A percentile compares a stretch with the other conserved stretches of the same genome.
Evolutionary conservation across 2,113 vertebrate genomes (phyloP).

Genomic region (Melanotaenia duboulayi): DNA sequence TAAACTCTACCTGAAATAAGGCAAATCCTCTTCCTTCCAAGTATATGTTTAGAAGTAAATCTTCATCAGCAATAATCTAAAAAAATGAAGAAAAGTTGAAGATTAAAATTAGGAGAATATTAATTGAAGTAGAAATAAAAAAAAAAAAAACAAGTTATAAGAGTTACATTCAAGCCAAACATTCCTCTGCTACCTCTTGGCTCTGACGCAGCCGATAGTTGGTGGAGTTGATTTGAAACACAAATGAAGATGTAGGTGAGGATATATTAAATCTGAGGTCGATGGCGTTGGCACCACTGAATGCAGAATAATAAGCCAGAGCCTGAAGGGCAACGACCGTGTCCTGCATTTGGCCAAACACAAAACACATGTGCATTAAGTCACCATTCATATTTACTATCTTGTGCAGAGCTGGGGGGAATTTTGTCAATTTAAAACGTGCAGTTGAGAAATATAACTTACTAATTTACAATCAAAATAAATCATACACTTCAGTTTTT

Average conservation of each 20-base stretch:
- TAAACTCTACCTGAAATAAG: constrained; percentile 86
- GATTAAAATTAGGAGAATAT: neutral
- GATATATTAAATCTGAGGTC: constrained; percentile 77
- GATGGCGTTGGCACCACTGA: constrained; percentile 78
- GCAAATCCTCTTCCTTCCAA: constrained; percentile 87
- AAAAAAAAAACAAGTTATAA: too few species aligned
- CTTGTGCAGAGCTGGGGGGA: neutral
- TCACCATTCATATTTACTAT: neutral
- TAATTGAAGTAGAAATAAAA: too few species aligned
- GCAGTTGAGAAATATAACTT: neutral
- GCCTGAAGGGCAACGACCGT: constrained; percentile 90
- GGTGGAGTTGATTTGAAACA: constrained; percentile 78
- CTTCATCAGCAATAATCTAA: constrained; percentile 81
- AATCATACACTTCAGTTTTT: too few species aligned
- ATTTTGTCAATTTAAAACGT: neutral
- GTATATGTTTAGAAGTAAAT: constrained; percentile 77
- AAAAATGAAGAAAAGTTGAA: neutral
- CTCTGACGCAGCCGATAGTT: constrained; percentile 82
- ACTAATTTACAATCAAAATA: too few species aligned
- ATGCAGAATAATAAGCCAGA: constrained; percentile 83
- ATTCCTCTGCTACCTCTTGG: constrained; percentile 74
- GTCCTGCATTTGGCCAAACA: constrained; percentile 73
- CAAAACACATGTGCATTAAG: neutral
- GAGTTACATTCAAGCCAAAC: neutral
- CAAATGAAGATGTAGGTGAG: constrained; percentile 28